Evolutionary conservation across 2,888 invertebrate genomes (phyloP).

Genomic region (Sialis fuliginosa): DNA sequence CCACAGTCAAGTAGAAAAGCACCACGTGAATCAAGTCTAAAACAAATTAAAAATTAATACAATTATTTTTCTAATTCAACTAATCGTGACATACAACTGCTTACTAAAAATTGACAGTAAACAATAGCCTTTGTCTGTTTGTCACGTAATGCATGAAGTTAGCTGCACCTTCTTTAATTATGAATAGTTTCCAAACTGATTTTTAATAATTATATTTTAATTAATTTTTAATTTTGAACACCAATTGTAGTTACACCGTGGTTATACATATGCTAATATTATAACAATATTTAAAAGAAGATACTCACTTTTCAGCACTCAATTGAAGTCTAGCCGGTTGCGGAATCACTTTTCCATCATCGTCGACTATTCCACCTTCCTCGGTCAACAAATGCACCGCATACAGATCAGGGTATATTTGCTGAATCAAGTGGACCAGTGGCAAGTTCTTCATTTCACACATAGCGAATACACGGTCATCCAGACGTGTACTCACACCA

Average conservation of each 20-base stretch:
- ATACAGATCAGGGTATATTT: constrained; percentile 84
- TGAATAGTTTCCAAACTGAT: constrained; percentile 9
- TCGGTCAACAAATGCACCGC: constrained; percentile 59
- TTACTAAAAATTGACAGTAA: no score
- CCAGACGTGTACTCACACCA: constrained; percentile 73
- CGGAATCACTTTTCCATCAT: constrained; percentile 28
- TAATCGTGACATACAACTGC: no score
- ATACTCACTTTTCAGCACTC: constrained; percentile 52
- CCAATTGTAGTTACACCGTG: constrained; percentile 2
- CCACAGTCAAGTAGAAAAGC: constrained; percentile 86
- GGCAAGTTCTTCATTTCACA: constrained; percentile 84
- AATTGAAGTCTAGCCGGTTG: constrained; percentile 70
- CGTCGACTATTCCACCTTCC: constrained; percentile 20
- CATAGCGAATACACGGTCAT: constrained; percentile 88
- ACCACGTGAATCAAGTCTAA: constrained; percentile 63
- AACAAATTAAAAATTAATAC: constrained; percentile 22
- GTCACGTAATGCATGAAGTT: background rate
- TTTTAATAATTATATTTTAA: constrained; percentile 6
- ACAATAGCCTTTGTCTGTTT: no score
- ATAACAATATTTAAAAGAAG: no score
- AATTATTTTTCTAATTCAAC: background rate
- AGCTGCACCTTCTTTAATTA: background rate
- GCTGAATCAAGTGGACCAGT: constrained; percentile 58
- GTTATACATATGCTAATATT: background rate
- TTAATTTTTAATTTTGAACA: constrained; percentile 4